Evolutionary conservation across 2,113 vertebrate genomes (phyloP), one percentile per base, ranked within the genome.

Genomic region (Amblyopsis rosae): DNA sequence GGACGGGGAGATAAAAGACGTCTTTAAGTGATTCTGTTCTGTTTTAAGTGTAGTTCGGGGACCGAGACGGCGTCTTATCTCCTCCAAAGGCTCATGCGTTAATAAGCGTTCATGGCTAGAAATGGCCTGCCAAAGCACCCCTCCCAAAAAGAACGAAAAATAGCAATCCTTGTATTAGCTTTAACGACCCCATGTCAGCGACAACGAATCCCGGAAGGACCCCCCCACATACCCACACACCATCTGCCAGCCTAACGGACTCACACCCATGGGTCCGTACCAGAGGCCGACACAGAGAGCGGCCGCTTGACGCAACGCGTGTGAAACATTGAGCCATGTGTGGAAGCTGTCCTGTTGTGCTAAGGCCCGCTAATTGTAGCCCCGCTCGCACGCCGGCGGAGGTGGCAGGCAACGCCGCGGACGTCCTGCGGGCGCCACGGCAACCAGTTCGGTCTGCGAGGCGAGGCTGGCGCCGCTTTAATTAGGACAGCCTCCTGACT

Each of bases 231-330:
- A 26, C 26, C 1, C 26, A 26, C 26, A 26, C 26, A 26, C 26
- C 26, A 26, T 26, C 26, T 26, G 2, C 26, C 26, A 26, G 26
- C 26, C 26, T 26, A 26, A 26, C 26, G 26, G 26, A 26, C 26
- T 26, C 26, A 26, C 26, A 26, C 26, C 26, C 26, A 26, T 41
- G 35, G 35, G 5, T 41, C 35, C 2, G 26, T 3, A 41, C 4
- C 35, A 12, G 75, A 70, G 78, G 76, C 75, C 75, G 67, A 49
- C 35, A 35, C 59, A 73, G 0, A 0, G 56, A 13, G 69, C 62
- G 67, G 58, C 66, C 66, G 70, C 86, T 85, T 91, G 90, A 91
- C 56, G 88, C 87, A 90, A 91, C 81, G 58, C 80, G 11, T 81
- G 74, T 59, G 80, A 89, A 91, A 91, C 75, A 81, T 75, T 41